Conservation (phyloP, 2,113 vertebrate genomes). For the Orthochromis indermauri region DNA sequence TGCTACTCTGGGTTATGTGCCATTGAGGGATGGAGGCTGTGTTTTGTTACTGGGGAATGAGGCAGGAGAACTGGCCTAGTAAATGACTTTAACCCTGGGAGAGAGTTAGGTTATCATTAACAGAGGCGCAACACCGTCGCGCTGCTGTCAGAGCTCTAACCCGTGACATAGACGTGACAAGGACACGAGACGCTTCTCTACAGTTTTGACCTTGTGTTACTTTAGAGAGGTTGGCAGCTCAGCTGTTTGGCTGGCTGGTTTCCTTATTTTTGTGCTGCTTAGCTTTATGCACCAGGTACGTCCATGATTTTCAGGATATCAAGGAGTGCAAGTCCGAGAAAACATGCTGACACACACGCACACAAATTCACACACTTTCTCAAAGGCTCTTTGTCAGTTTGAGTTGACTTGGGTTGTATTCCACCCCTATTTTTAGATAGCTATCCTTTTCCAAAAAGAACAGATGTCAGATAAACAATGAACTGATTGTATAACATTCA, state of each 20-base stretch:
- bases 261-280: constrained; percentile 1
- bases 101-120: constrained; percentile 46
- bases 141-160: constrained; percentile 23
- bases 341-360: not conserved
- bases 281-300: not conserved
- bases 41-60: constrained; percentile 35
- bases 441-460: not conserved
- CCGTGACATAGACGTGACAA: constrained; percentile 23
- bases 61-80: constrained; percentile 7
- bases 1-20: constrained; percentile 28
- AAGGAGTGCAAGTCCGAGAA: not conserved
- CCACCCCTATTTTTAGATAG: not conserved
- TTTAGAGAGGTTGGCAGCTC: not conserved
- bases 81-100: constrained; percentile 56
- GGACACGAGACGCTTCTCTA: constrained; percentile 19
- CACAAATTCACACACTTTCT: not conserved
- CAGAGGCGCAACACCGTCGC: not conserved
- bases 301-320: not conserved
- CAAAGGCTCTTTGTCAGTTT: not conserved
- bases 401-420: not conserved
- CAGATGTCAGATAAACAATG: not conserved
- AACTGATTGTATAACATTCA: not conserved
- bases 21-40: constrained; percentile 49
- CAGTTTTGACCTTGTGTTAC: constrained; percentile 26
- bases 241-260: not conserved